These are phyloP conservation scores for Siderastrea siderea DNA, from an alignment of 92 coral and sea anemone genomes.

Conservation along the genomic window DNA sequence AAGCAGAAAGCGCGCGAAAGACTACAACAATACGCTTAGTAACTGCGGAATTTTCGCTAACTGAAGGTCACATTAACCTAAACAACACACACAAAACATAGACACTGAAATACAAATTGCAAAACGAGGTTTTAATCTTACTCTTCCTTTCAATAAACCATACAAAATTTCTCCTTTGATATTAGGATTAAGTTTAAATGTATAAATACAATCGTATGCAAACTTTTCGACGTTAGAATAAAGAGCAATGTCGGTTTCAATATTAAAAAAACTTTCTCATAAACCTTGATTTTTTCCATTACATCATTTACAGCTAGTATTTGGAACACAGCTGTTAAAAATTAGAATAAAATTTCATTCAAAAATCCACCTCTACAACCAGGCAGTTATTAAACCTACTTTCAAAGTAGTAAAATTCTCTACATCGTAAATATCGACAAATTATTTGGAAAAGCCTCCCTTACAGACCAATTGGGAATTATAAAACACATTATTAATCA, in stretches of 20 bases:
- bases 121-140: constrained; percentile 87
- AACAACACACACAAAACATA: constrained; percentile 8
- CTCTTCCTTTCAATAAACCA: constrained; percentile 84
- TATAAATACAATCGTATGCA: constrained; percentile 82
- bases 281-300: constrained; percentile 78
- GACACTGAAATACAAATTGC: constrained; percentile 67
- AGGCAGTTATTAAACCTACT: constrained; percentile 79
- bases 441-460: constrained; percentile 78
- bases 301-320: constrained; percentile 87
- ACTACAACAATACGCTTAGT: constrained; percentile 35
- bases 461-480: constrained; percentile 78
- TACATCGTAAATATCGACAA: constrained; percentile 76
- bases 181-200: constrained; percentile 75
- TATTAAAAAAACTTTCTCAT: constrained; percentile 83
- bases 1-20: constrained; percentile 58
- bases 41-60: constrained; percentile 64
- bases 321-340: constrained; percentile 79
- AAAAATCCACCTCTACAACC: constrained; percentile 92
- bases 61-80: constrained; percentile 3
- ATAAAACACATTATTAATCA: constrained; percentile 84
- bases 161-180: constrained; percentile 91
- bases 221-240: constrained; percentile 78
- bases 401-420: constrained; percentile 94
- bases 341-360: constrained; percentile 88
- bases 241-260: constrained; percentile 78